phyloP scores from a whole-genome alignment of 2,797 vertebrate genomes.

The Poecile montanus region DNA sequence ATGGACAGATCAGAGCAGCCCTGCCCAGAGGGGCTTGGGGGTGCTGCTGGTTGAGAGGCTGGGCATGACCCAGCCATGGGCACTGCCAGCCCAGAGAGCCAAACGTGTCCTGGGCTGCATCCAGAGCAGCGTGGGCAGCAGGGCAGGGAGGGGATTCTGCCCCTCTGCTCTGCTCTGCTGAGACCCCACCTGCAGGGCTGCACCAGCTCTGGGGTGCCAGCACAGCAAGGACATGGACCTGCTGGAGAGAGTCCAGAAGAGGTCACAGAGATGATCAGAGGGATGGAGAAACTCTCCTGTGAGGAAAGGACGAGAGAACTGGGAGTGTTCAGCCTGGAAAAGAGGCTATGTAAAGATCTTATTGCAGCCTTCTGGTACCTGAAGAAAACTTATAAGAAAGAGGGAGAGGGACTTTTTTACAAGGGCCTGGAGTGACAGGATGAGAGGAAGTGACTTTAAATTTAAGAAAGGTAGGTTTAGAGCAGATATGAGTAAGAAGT shows the following conservation, averaged over 20 bases:
- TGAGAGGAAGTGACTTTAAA: not conserved
- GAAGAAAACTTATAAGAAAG: not conserved
- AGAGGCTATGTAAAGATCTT: not conserved
- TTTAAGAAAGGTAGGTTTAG: not conserved
- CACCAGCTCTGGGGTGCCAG: not conserved
- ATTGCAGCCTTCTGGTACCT: not conserved
- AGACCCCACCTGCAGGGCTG: not conserved
- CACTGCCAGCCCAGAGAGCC: not conserved
- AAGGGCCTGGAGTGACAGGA: not conserved
- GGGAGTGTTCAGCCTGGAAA: not conserved
- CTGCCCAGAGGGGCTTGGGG: not conserved
- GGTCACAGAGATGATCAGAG: no score
- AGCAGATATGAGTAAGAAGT: not conserved
- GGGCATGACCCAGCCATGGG: not conserved
- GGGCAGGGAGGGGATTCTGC: not conserved
- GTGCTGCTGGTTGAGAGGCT: not conserved
- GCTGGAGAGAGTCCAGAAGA: accelerated
- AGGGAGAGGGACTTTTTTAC: not conserved
- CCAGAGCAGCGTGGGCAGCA: not conserved
- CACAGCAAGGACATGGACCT: not conserved
- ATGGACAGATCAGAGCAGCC: not conserved
- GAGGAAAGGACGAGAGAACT: not conserved
- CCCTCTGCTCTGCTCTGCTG: not conserved
- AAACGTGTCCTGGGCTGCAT: not conserved
- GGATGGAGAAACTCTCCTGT: not conserved